Base-by-base conservation (phyloP, 1,140 invertebrate species). In the Saxidomus purpurata region DNA sequence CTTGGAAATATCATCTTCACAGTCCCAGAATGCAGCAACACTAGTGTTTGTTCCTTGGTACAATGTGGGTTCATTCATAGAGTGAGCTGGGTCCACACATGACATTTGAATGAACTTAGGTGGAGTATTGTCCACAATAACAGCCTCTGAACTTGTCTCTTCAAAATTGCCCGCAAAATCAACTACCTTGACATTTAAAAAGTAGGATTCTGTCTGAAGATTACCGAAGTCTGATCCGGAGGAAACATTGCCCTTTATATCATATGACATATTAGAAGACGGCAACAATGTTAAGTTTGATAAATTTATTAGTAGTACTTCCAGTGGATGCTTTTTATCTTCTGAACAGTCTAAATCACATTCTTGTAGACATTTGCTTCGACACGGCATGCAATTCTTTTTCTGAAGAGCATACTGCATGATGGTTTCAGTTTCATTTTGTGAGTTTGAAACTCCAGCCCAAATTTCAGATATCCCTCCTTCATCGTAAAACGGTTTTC, bases 1-100 rank as follows among this genome's bases (percentile, higher is more conserved):
- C 28, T 67, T 19, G 25, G 19, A n/a, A 34, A 67, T 67, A 25
- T 67, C 63, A 67, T 67, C 63, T 8, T 67, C 25, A 28, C 25
- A 67, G 28, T 67, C 25, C 63, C 63, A 67, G 34, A 67, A 67
- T 8, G 63, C 63, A 31, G 19, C 63, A 25, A 67, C 34, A 67
- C 63, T 67, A 17, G 63, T n/a, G 25, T 67, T 67, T 67, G 63
- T 67, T 67, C 63, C 63, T 67, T 67, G 63, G 28, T 31, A 67
- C 1, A 67, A 15, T 31, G 63, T 34, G 8, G 63, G 63, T 67
- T 67, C 63, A 28, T 67, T 25, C 34, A 31, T 15, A n/a, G 25
- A 31, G 34, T 67, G 63, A 25, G 28, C 34, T 31, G 63, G 63
- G 25, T 67, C 63, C 22, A 25, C 63, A 34, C 63, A 67, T 67